Evolutionary conservation across 2,113 vertebrate genomes (phyloP), one percentile per base, ranked within the genome.

Genomic region (Paedocypris sp.): DNA sequence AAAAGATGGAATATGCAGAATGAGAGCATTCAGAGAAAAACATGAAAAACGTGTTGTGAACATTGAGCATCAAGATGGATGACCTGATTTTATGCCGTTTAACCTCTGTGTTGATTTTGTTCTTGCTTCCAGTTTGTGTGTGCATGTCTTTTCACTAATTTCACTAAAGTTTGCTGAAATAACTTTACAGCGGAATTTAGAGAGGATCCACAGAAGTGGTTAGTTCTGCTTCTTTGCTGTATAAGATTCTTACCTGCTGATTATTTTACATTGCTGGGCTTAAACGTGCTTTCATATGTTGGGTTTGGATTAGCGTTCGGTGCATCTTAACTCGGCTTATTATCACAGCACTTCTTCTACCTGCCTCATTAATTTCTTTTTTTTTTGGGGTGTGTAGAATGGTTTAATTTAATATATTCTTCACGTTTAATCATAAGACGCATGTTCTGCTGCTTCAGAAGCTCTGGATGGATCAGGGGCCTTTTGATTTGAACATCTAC

Each of bases 331-430:
- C 67, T 63, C 66, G 71, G 41, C 69, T 74, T 63, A 83, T 83
- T 81, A 81, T 77, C 78, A 73, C 73, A 65, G 62, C 50, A 33
- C 75, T 84, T 49, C 73, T 73, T 70, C 64, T 64, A 83, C 78
- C 80, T 82, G 75, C 52, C 60, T 69, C 65, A 77, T 85, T 79
- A 78, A 80, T 74, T 73, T 73, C 64, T 64, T 58, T 66, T 60
- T 71, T 62, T 70, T 58, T 67, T 51, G 29, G n/a, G 23, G 29
- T n/a, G n/a, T n/a, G 32, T 25, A 64, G 36, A 54, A 53, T 70
- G 67, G 67, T 77, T 82, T 87, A 82, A 84, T 85, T 85, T 85
- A 84, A 87, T 85, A 79, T 80, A 77, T 80, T 70, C 82, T 70
- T 20, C 43, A 13, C 72, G 56, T 79, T 75, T 80, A 80, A 83